Evolutionary conservation across 1,140 invertebrate genomes (phyloP).

Genomic region (Coenobita brevimanus): DNA sequence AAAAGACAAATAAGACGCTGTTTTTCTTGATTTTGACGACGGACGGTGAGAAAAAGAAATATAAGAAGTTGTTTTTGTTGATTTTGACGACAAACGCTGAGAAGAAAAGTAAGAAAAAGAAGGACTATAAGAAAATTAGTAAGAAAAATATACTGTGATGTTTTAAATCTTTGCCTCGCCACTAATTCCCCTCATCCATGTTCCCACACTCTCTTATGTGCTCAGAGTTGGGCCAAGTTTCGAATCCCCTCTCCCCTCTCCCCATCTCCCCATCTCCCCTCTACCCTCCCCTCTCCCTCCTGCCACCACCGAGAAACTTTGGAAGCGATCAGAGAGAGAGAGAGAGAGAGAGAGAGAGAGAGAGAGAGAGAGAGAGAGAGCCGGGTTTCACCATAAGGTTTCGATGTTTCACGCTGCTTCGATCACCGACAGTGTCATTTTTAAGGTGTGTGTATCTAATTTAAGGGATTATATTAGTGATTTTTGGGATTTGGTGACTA

Average conservation of each 20-base stretch:
- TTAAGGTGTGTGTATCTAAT: too few relatives aligned
- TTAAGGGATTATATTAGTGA: too few relatives aligned
- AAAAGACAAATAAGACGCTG: not conserved
- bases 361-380: conserved; percentile 14
- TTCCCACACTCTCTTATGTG: not conserved
- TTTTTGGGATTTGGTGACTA: too few relatives aligned
- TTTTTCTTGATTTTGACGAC: not conserved
- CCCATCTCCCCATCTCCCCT: not conserved
- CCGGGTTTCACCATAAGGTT: conserved; percentile 10
- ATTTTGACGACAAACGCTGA: not conserved
- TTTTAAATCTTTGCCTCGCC: not conserved
- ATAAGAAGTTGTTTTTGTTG: not conserved
- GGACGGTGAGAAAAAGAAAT: not conserved
- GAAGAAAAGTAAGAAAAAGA: not conserved
- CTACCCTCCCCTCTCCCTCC: too few relatives aligned
- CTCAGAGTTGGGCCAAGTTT: too few relatives aligned
- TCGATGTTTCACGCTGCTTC: conserved; percentile 19
- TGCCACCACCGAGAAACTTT: not conserved
- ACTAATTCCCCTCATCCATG: not conserved
- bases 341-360: conserved; percentile 9
- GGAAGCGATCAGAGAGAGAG: not conserved
- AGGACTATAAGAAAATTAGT: not conserved
- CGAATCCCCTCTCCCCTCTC: not conserved
- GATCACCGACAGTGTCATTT: not conserved
- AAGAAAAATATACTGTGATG: not conserved